Conservation (phyloP, 1,140 invertebrate species). For the Drosophila pruinosa region DNA sequence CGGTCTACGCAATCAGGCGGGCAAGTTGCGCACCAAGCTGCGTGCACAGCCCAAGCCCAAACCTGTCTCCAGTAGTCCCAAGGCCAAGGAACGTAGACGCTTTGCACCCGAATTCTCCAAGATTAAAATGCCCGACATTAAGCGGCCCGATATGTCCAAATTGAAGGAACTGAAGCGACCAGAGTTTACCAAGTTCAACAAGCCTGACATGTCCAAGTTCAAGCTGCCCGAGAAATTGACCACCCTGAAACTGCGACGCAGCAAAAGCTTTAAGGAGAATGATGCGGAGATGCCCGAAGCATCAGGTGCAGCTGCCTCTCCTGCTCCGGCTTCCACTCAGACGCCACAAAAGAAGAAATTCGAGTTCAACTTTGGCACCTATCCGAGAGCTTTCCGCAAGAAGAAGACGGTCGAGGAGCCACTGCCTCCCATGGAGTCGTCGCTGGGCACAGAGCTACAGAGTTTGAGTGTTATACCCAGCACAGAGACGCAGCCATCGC, state of each 20-base stretch:
- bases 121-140: constrained; percentile 85
- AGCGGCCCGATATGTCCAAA: constrained; percentile 86
- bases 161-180: constrained; percentile 83
- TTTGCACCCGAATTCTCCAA: constrained; percentile 82
- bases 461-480: constrained; percentile 77
- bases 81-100: constrained; percentile 76
- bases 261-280: constrained; percentile 80
- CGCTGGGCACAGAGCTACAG: constrained; percentile 73
- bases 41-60: constrained; percentile 82
- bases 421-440: constrained; percentile 50
- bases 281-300: constrained; percentile 41
- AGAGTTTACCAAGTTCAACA: constrained; percentile 80
- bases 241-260: constrained; percentile 69
- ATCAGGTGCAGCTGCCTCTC: constrained; percentile 17
- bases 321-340: constrained; percentile 46
- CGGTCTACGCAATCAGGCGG: constrained; percentile 85
- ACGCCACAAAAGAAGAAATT: constrained; percentile 84
- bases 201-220: constrained; percentile 85
- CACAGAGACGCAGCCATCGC: constrained; percentile 79
- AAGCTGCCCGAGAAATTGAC: constrained; percentile 85
- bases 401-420: constrained; percentile 84
- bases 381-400: constrained; percentile 88
- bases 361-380: constrained; percentile 89
- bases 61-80: constrained; percentile 80
- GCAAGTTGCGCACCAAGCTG: constrained; percentile 85